Base-by-base conservation (phyloP, 2,888 invertebrate genomes). In the Heteromurus nitidus region DNA sequence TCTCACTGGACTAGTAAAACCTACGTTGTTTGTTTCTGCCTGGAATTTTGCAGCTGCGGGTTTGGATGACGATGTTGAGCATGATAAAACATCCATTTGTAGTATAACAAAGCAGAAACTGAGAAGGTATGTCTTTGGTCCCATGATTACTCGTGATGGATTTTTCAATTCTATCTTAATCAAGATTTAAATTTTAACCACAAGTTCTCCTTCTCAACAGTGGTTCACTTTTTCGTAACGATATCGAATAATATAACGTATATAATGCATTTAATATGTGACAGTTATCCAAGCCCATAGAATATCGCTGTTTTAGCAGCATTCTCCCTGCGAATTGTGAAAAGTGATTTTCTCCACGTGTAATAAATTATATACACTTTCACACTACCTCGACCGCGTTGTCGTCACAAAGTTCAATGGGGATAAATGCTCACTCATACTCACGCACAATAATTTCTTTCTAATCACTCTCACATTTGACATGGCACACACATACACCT, bases 121-220 rank as follows among this genome's bases (percentile, higher is more conserved):
- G 70, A 72, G 70, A 70, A 79, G 70, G 79, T 79, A 79, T 64
- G 55, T 79, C 70, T 79, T 79, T 79, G 70, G 70, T 62, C 70
- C 64, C 79, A 79, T 79, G 70, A 70, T 79, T 79, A 69, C 13
- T n/a, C n/a, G n/a, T n/a, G n/a, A n/a, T n/a, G n/a, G n/a, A 47
- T 47, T 3, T n/a, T 47, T 13, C 47, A 47, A 65, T 22, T n/a
- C 28, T 53, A 50, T 18, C 53, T 36, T 36, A 30, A 18, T 50
- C n/a, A 24, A 30, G n/a, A 5, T 36, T 36, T 36, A 36, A 36
- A 36, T 36, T 13, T 36, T 68, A 68, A 60, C 47, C 53, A 24
- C 75, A 68, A 60, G 75, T 68, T 58, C 75, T 62, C 2, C 55
- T 31, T 20, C 62, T 31, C 22, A 62, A 50, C 2, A 50, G 69